phyloP scores from a whole-genome alignment of 2,113 vertebrate genomes.

The Athene cunicularia region DNA sequence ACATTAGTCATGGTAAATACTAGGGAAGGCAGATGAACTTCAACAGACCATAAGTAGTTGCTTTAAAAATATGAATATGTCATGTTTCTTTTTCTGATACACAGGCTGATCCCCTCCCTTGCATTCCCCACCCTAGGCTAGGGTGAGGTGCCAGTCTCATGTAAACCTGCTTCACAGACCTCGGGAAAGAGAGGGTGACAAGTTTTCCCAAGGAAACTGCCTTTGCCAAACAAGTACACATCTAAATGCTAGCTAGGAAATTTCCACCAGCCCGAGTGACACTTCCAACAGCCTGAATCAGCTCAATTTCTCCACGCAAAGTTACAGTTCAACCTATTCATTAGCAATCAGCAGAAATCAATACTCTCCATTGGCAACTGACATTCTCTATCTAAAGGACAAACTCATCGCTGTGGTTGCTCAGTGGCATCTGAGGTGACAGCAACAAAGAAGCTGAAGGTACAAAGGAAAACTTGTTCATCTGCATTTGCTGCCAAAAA shows the following conservation, averaged over 20 bases:
- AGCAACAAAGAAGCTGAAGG: not conserved
- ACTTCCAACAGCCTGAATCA: not conserved
- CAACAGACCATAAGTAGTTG: not conserved
- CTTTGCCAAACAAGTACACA: not conserved
- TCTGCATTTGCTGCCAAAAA: not conserved
- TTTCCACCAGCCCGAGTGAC: not conserved
- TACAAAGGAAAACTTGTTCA: not conserved
- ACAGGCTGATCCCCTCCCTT: not conserved
- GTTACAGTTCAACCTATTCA: constrained; percentile 34
- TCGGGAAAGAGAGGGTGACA: not conserved
- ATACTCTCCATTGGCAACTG: constrained; percentile 19
- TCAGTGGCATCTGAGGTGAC: not conserved
- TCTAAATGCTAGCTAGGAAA: not conserved
- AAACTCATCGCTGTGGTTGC: not conserved
- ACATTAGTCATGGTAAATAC: not conserved
- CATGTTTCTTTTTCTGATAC: not conserved
- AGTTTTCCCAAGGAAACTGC: not conserved
- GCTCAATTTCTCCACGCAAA: not conserved
- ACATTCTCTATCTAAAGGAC: not conserved
- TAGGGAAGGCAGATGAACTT: not conserved
- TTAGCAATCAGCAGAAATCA: constrained; percentile 56
- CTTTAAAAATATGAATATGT: not conserved
- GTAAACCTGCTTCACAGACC: not conserved
- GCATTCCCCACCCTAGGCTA: not conserved
- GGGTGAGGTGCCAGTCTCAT: not conserved